A percentile compares a stretch with the other conserved stretches of the same genome.
Evolutionary conservation across 2,113 vertebrate species (phyloP).

Genomic region (Capricornis sumatraensis): DNA sequence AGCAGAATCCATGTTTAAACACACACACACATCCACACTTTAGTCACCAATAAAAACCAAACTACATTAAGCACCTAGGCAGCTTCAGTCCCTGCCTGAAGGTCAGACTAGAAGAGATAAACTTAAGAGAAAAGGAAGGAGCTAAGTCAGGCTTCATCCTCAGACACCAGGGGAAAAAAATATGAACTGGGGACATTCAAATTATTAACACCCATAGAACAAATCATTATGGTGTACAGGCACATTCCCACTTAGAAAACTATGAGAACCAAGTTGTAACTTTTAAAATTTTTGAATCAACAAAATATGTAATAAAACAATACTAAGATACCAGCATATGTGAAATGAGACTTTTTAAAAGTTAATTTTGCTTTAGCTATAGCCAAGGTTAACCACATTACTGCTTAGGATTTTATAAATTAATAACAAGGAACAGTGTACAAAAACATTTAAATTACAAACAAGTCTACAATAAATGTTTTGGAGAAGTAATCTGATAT

Average conservation of each 20-base stretch:
- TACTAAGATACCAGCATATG: slow-evolving; percentile 7
- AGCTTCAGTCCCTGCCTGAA: background rate
- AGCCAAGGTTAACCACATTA: background rate
- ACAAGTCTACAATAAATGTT: slow-evolving; percentile 49
- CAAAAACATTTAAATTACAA: slow-evolving; percentile 21
- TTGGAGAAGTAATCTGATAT: slow-evolving; percentile 29
- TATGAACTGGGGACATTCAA: background rate
- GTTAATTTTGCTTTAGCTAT: slow-evolving; percentile 32
- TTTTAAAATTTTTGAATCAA: slow-evolving; percentile 6
- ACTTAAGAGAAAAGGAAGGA: slow-evolving; percentile 3
- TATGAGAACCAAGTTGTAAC: background rate
- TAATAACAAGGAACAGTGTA: slow-evolving; percentile 32
- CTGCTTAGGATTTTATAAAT: slow-evolving; percentile 36
- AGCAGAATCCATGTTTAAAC: background rate
- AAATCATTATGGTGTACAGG: background rate
- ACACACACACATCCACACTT: background rate
- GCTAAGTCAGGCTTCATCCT: slow-evolving; percentile 25
- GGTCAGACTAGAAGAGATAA: background rate
- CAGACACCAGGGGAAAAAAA: slow-evolving; percentile 27
- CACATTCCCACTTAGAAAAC: background rate
- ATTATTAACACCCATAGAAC: background rate
- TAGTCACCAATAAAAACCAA: slow-evolving; percentile 32
- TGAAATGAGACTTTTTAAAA: slow-evolving; percentile 25
- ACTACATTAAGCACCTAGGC: background rate
- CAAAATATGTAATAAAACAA: slow-evolving; percentile 26